These are phyloP conservation scores for Myiotriccus ornatus DNA, from an alignment of 2,797 vertebrate genomes.

Conservation along the genomic window DNA sequence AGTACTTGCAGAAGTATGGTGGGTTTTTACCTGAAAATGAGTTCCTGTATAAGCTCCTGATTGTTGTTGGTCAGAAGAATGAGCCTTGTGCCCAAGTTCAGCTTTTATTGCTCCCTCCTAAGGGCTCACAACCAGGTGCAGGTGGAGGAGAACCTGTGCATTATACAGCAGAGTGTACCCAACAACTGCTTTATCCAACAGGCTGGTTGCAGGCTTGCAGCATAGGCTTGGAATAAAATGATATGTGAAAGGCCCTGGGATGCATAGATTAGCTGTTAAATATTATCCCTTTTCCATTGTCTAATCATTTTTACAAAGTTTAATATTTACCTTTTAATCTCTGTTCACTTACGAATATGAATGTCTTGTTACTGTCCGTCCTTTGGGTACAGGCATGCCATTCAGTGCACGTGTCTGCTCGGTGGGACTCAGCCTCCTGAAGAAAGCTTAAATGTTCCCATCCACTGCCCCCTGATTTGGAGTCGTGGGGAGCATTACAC, in stretches of 20 bases:
- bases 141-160: not conserved
- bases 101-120: not conserved
- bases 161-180: not conserved
- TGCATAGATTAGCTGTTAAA: not conserved
- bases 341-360: not conserved
- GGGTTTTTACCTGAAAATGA: not conserved
- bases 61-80: not conserved
- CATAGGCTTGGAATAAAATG: not conserved
- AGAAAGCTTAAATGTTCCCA: not conserved
- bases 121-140: accelerated
- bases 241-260: not conserved
- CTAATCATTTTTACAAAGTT: not conserved
- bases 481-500: not conserved
- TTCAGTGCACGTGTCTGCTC: not conserved
- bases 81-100: not conserved
- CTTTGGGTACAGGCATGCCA: not conserved
- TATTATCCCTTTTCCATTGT: not conserved
- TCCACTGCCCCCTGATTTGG: not conserved
- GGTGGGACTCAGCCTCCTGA: not conserved
- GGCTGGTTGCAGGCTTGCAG: not conserved
- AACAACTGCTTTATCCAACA: not conserved
- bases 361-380: not conserved
- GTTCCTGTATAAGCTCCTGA: not conserved
- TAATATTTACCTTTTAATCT: not conserved
- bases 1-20: not conserved